These are phyloP conservation scores for Harpagoxenus sublaevis DNA, from an alignment of 2,888 invertebrate species.

Conservation along the genomic window DNA sequence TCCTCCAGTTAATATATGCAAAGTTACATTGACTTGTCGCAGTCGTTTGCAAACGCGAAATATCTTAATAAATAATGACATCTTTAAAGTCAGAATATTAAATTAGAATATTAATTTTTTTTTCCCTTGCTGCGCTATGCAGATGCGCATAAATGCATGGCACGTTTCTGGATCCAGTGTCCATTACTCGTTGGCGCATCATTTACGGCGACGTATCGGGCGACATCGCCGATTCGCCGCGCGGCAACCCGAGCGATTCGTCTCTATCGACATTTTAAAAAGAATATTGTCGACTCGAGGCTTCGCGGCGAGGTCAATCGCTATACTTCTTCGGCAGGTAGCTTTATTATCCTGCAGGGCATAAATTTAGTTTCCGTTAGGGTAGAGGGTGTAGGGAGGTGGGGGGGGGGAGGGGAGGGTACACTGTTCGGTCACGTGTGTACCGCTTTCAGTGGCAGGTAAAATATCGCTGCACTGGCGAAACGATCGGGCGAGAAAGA, in stretches of 20 bases:
- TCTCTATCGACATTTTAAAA: conserved; percentile 52
- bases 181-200: conserved; percentile 25
- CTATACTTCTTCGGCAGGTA: conserved; percentile 53
- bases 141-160: not conserved
- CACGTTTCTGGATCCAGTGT: not conserved
- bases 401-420: not conserved
- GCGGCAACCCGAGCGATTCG: conserved; percentile 49
- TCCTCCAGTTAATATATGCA: no score
- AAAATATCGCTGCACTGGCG: conserved; percentile 47
- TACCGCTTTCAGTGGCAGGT: conserved; percentile 34
- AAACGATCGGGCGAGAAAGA: conserved; percentile 64
- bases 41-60: not conserved
- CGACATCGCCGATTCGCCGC: not conserved
- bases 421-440: conserved; percentile 44
- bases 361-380: conserved; percentile 64
- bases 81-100: not conserved
- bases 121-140: not conserved
- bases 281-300: conserved; percentile 30
- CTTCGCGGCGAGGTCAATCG: conserved; percentile 31
- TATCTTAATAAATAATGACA: not conserved
- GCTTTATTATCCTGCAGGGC: conserved; percentile 66
- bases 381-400: not conserved
- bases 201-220: conserved; percentile 30
- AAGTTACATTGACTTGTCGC: not conserved
- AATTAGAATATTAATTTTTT: no score